These are phyloP conservation scores for Salvator merianae DNA, from an alignment of 2,113 vertebrate species.

Conservation along the genomic window DNA sequence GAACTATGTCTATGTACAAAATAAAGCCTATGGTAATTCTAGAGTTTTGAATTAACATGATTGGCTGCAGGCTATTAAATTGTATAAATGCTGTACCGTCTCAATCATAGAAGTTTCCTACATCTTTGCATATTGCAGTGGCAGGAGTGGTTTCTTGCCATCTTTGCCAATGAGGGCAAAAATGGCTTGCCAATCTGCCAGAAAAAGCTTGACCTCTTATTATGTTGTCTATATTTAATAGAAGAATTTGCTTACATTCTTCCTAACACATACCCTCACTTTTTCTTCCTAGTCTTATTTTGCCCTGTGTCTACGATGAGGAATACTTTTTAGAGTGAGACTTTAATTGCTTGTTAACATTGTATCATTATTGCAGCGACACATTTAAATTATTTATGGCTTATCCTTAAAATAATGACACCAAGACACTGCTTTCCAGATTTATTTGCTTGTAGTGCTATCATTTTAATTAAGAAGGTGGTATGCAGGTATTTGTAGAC, in stretches of 20 bases:
- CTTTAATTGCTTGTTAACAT: constrained; percentile 11
- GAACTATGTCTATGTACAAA: too few species aligned
- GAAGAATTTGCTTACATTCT: not conserved
- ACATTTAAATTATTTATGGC: constrained; percentile 44
- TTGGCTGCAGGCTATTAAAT: too few species aligned
- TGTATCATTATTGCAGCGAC: constrained; percentile 26
- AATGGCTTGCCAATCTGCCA: too few species aligned
- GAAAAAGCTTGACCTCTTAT: too few species aligned
- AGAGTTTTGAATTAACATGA: too few species aligned
- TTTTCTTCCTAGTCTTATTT: not conserved
- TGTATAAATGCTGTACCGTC: too few species aligned
- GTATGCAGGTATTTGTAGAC: constrained; percentile 41
- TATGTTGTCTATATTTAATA: not conserved
- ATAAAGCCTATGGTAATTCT: too few species aligned
- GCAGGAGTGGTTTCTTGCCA: too few species aligned
- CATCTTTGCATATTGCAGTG: too few species aligned
- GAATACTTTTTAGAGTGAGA: constrained; percentile 34
- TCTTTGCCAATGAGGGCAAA: too few species aligned
- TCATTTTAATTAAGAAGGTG: constrained; percentile 48
- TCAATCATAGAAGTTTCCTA: too few species aligned
- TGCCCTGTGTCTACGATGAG: not conserved
- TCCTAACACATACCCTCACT: not conserved
- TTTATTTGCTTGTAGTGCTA: constrained; percentile 40
- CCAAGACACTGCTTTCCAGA: constrained; percentile 34
- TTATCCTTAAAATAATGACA: constrained; percentile 27